A percentile compares a stretch with the other conserved stretches of the same genome.
Evolutionary conservation across 2,113 vertebrate species (phyloP).

Genomic region (Gnathonemus echidnorhynchus): DNA sequence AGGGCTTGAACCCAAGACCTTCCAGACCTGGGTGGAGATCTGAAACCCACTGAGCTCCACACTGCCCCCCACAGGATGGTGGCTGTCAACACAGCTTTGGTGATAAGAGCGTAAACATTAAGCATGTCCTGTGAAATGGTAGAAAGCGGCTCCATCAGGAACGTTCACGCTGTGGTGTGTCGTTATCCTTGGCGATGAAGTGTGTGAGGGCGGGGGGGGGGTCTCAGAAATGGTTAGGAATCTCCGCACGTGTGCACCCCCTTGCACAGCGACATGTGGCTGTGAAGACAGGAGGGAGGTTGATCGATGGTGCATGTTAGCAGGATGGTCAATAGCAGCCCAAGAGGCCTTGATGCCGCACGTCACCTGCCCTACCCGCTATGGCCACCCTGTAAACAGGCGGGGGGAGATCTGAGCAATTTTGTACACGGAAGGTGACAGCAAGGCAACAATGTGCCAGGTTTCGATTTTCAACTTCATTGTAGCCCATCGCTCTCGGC

Average conservation of each 20-base stretch:
- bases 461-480: not conserved
- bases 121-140: not conserved
- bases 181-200: not conserved
- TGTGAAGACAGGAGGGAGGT: constrained; percentile 33
- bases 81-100: not conserved
- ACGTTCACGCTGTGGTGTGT: not conserved
- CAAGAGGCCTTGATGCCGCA: constrained; percentile 17
- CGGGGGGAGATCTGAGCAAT: not conserved
- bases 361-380: not conserved
- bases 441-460: not conserved
- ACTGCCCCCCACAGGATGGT: not conserved
- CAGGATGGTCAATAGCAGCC: constrained; percentile 37
- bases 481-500: not conserved
- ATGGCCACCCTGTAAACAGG: not conserved
- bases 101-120: not conserved
- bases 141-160: not conserved
- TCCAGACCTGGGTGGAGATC: not conserved
- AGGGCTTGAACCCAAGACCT: not conserved
- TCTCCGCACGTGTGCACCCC: constrained; percentile 40
- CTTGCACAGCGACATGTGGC: constrained; percentile 35
- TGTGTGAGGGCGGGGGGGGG: too few relatives aligned
- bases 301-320: constrained; percentile 46
- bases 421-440: not conserved
- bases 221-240: constrained; percentile 36
- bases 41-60: not conserved